Evolutionary conservation across 2,113 vertebrate species (phyloP).

Genomic region (Speoplatyrhinus poulsoni): DNA sequence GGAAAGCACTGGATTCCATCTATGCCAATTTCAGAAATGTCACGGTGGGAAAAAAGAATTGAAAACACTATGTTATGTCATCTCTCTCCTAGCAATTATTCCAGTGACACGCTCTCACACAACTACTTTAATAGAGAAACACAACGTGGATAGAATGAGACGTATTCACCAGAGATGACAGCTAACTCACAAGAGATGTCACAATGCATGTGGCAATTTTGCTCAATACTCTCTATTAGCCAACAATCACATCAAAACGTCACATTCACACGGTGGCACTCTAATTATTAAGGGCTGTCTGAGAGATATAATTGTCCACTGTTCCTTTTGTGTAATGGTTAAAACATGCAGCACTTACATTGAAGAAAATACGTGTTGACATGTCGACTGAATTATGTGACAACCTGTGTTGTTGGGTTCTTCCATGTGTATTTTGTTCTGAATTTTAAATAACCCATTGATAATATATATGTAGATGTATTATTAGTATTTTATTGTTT

Average conservation of each 20-base stretch:
- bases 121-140: slow-evolving; percentile 62
- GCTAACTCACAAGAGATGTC: slow-evolving; percentile 61
- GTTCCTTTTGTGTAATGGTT: slow-evolving; percentile 43
- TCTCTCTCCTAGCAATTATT: slow-evolving; percentile 68
- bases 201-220: slow-evolving; percentile 54
- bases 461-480: neutral
- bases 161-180: slow-evolving; percentile 62
- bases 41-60: slow-evolving; percentile 47
- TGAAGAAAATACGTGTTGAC: slow-evolving; percentile 44
- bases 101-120: slow-evolving; percentile 56
- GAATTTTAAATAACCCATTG: slow-evolving; percentile 27
- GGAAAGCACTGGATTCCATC: slow-evolving; percentile 47
- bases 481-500: neutral
- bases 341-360: slow-evolving; percentile 24
- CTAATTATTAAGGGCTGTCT: slow-evolving; percentile 49
- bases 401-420: slow-evolving; percentile 39
- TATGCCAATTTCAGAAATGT: slow-evolving; percentile 63
- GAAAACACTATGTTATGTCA: slow-evolving; percentile 58
- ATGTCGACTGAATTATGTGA: slow-evolving; percentile 49
- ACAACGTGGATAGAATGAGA: slow-evolving; percentile 58
- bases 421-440: slow-evolving; percentile 19
- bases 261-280: slow-evolving; percentile 53
- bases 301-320: slow-evolving; percentile 50
- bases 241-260: slow-evolving; percentile 47
- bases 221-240: slow-evolving; percentile 58